These are phyloP conservation scores for Dinomys branickii DNA, from an alignment of 2,113 vertebrate species.

Conservation along the genomic window DNA sequence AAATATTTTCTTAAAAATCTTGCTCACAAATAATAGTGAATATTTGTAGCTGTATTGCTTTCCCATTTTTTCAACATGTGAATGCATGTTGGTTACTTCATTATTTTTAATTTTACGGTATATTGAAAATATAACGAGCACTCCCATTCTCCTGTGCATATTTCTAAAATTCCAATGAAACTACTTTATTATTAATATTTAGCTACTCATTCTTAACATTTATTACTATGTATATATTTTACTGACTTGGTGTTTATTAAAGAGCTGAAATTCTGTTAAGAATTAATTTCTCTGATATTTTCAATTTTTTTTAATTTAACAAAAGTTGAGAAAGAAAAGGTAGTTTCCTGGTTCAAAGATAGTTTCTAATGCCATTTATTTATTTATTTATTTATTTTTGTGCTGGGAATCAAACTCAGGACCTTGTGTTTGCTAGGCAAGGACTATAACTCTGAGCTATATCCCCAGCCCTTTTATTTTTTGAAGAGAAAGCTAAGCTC, in stretches of 20 bases:
- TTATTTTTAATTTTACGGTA: not conserved
- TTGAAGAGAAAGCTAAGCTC: too few relatives aligned
- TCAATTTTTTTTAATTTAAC: not conserved
- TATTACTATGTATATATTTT: not conserved
- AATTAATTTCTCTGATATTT: not conserved
- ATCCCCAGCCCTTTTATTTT: too few relatives aligned
- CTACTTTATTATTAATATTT: not conserved
- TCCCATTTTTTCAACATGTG: not conserved
- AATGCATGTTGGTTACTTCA: not conserved
- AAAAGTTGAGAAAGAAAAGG: not conserved
- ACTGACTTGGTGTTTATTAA: not conserved
- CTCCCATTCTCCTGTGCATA: not conserved
- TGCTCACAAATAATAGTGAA: not conserved
- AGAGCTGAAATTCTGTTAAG: not conserved
- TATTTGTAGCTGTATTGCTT: not conserved
- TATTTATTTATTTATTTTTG: too few relatives aligned
- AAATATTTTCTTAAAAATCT: slow-evolving; percentile 1
- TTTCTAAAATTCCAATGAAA: not conserved
- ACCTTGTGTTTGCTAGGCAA: too few relatives aligned
- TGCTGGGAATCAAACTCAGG: too few relatives aligned
- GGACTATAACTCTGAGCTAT: too few relatives aligned
- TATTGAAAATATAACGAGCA: not conserved
- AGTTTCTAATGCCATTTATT: not conserved
- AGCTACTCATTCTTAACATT: not conserved
- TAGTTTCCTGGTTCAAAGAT: not conserved